Percentiles rank a stretch among this genome's conserved stretches.
These are phyloP conservation scores for Isichthys henryi DNA, from an alignment of 2,113 vertebrate genomes.

Conservation along the genomic window DNA sequence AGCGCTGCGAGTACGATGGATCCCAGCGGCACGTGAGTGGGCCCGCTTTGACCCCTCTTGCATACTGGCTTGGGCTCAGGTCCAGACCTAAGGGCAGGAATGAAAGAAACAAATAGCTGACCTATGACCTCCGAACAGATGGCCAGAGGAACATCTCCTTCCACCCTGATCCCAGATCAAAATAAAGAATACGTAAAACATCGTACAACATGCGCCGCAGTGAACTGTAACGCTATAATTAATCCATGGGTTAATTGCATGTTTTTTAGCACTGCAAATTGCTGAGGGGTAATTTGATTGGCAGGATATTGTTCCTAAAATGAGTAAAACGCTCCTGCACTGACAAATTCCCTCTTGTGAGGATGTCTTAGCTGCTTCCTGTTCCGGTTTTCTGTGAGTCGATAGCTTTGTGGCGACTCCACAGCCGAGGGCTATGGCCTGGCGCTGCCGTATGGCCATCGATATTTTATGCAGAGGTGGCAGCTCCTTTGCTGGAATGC, in stretches of 20 bases:
- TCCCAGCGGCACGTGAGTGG: constrained; percentile 75
- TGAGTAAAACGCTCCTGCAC: neutral
- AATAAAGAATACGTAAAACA: neutral
- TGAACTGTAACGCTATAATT: neutral
- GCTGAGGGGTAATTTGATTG: neutral
- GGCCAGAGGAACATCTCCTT: neutral
- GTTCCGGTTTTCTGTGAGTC: neutral
- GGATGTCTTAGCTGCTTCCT: neutral
- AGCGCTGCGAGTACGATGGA: constrained; percentile 81
- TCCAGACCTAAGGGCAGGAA: neutral
- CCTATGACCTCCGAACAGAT: neutral
- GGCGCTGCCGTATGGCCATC: neutral
- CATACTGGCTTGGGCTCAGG: neutral
- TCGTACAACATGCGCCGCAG: neutral
- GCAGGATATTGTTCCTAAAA: neutral
- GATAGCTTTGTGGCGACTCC: neutral
- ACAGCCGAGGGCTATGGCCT: neutral
- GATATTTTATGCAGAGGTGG: neutral
- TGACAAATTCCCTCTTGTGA: neutral
- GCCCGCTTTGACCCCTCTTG: neutral
- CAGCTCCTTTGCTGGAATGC: neutral
- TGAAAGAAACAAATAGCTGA: neutral
- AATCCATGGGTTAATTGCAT: neutral
- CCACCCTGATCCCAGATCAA: neutral
- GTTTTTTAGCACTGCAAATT: neutral